Evolutionary conservation across 2,797 vertebrate species (phyloP).

Genomic region (Onychomys torridus): DNA sequence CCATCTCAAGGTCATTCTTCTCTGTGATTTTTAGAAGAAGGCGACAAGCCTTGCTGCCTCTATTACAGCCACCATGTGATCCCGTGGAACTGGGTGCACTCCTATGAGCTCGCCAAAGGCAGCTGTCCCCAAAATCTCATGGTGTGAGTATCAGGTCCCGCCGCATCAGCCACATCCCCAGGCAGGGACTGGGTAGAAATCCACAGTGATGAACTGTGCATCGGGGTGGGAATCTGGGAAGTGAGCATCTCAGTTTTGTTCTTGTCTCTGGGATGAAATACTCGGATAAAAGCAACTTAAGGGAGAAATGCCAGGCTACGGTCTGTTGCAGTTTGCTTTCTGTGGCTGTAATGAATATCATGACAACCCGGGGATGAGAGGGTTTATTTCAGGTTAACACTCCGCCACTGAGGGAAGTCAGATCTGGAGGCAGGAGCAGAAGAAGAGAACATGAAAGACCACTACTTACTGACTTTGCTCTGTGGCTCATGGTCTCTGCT

Average conservation of each 20-base stretch:
- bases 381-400: neutral
- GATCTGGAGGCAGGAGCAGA: neutral
- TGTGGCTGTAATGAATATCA: neutral
- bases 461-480: neutral
- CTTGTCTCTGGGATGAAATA: neutral
- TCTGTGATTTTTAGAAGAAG: neutral
- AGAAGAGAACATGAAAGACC: neutral
- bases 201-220: neutral
- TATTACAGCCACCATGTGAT: neutral
- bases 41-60: neutral
- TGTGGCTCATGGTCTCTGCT: neutral
- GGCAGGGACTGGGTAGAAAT: neutral
- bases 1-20: neutral
- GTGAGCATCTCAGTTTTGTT: neutral
- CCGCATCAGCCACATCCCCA: no score
- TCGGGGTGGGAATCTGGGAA: neutral
- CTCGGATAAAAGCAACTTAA: neutral
- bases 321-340: neutral
- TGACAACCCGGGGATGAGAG: neutral
- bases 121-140: neutral
- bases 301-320: neutral
- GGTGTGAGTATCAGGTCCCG: neutral
- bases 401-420: neutral
- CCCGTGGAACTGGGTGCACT: neutral
- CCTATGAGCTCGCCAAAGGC: neutral